These are phyloP conservation scores for Stegana nigrithorax DNA, from an alignment of 2,888 invertebrate species.

Conservation along the genomic window DNA sequence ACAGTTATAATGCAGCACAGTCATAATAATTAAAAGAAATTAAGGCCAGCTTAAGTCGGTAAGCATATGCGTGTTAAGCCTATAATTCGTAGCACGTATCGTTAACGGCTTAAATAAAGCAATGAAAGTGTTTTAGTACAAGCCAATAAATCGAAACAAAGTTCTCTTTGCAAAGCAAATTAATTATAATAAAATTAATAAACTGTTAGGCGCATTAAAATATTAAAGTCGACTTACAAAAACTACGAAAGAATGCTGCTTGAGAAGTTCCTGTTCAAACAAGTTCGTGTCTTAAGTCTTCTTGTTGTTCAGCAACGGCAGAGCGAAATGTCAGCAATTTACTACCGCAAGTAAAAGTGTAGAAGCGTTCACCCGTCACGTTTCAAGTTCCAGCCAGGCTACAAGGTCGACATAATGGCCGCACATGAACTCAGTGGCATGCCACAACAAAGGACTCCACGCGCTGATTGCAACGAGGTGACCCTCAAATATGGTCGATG, in stretches of 20 bases:
- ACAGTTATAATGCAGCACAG: too few species aligned
- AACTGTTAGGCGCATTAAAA: neutral
- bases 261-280: constrained; percentile 53
- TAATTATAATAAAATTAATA: neutral
- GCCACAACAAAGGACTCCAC: neutral
- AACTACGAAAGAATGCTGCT: constrained; percentile 28
- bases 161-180: neutral
- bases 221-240: constrained; percentile 40
- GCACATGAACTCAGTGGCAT: constrained; percentile 7
- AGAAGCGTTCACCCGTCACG: neutral
- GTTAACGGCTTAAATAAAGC: constrained; percentile 4
- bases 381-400: neutral
- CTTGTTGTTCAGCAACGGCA: constrained; percentile 29
- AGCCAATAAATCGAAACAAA: too few species aligned
- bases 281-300: constrained; percentile 59
- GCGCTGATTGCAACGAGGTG: constrained; percentile 19
- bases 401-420: neutral
- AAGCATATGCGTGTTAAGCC: neutral
- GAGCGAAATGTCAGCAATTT: too few species aligned
- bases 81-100: neutral
- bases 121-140: too few species aligned
- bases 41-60: too few species aligned
- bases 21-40: too few species aligned
- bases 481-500: constrained; percentile 54
- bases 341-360: constrained; percentile 22